These are phyloP conservation scores for Machimus atricapillus DNA, from an alignment of 2,888 invertebrate species.

Conservation along the genomic window DNA sequence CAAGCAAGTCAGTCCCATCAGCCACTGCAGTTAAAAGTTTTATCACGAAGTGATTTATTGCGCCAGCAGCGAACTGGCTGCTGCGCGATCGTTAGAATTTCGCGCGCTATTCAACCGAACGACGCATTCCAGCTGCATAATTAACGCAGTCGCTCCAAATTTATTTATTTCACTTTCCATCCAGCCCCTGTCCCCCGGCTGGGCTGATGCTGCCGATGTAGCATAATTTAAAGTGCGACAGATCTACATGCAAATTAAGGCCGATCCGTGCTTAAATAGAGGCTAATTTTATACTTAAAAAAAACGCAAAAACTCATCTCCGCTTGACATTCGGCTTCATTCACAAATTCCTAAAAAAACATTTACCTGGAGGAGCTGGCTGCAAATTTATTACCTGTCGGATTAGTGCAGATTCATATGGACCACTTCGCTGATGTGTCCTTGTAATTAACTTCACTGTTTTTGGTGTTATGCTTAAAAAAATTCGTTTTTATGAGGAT, in stretches of 20 bases:
- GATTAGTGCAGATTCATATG: neutral
- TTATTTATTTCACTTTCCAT: neutral
- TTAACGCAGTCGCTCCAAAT: neutral
- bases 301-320: neutral
- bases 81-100: neutral
- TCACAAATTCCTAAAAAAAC: neutral
- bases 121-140: neutral
- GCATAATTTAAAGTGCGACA: neutral
- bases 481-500: neutral
- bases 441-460: neutral
- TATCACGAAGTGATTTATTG: neutral
- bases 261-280: neutral
- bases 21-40: neutral
- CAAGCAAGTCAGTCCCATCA: neutral
- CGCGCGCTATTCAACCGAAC: neutral
- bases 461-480: neutral
- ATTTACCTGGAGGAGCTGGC: neutral
- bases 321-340: neutral
- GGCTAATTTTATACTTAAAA: neutral
- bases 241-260: neutral
- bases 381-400: conserved; percentile 1
- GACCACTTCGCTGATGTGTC: neutral
- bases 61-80: neutral
- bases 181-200: too few relatives aligned
- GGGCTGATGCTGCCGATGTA: neutral